Evolutionary conservation across 2,797 vertebrate species (phyloP).

Genomic region (Arctocebus calabarensis): DNA sequence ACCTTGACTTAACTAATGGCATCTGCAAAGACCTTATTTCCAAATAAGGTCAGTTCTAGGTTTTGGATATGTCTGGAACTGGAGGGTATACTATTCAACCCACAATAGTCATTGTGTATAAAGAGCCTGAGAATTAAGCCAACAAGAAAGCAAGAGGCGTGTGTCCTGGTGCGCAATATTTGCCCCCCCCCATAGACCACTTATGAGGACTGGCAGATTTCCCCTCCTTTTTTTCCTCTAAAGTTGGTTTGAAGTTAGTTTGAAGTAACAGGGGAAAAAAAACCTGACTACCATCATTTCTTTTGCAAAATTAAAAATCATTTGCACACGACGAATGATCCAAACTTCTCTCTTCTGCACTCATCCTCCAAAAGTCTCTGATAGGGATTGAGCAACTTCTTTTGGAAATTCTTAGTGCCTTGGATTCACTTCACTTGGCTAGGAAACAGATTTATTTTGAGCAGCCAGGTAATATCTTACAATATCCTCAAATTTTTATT

Average conservation of each 20-base stretch:
- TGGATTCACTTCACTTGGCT: constrained; percentile 58
- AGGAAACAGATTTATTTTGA: constrained; percentile 64
- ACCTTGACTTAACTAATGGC: constrained; percentile 7
- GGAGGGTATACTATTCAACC: neutral
- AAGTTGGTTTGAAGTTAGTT: constrained; percentile 36
- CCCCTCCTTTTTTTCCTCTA: neutral
- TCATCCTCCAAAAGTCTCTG: constrained; percentile 20
- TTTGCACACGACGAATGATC: neutral
- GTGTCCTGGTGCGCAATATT: no score
- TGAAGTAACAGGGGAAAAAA: constrained; percentile 6
- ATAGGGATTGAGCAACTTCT: neutral
- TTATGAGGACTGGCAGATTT: neutral
- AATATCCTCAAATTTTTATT: neutral
- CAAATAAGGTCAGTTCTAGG: constrained; percentile 52
- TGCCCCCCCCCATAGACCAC: neutral
- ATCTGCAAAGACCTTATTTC: constrained; percentile 43
- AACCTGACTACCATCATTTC: neutral
- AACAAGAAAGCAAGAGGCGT: neutral
- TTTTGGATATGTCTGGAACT: constrained; percentile 26
- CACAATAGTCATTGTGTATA: neutral
- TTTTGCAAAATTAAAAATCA: constrained; percentile 52
- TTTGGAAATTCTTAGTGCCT: constrained; percentile 36
- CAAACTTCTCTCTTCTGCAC: neutral
- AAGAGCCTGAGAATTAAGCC: neutral
- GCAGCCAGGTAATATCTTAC: neutral